Evolutionary conservation across 1,140 invertebrate species (phyloP).

Genomic region (Scaptomyza pallida): DNA sequence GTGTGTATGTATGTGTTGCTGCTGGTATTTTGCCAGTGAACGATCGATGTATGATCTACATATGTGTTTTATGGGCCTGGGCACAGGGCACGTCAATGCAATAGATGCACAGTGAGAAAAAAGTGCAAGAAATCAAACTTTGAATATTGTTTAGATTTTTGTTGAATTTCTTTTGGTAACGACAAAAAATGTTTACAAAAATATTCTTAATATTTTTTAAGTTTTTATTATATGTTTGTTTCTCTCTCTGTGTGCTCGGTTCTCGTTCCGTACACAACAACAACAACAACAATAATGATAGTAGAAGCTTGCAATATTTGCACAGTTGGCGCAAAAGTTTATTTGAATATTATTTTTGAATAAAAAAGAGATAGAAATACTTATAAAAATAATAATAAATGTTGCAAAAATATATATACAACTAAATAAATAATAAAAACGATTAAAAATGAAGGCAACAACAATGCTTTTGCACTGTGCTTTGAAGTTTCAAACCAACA

Average conservation of each 20-base stretch:
- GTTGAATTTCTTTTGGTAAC: too few relatives aligned
- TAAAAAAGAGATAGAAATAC: conserved; percentile 29
- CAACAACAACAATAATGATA: conserved; percentile 16
- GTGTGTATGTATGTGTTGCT: conserved; percentile 1
- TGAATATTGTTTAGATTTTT: too few relatives aligned
- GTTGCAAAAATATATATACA: conserved; percentile 65
- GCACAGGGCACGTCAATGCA: neutral
- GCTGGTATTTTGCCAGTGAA: conserved; percentile 48
- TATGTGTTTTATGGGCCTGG: neutral
- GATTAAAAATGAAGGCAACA: conserved; percentile 28
- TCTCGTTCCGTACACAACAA: conserved; percentile 10
- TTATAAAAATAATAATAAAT: conserved; percentile 63
- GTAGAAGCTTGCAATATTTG: conserved; percentile 55
- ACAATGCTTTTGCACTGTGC: conserved; percentile 60
- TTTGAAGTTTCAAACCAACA: conserved; percentile 44
- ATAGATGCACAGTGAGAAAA: neutral
- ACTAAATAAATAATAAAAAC: conserved; percentile 31
- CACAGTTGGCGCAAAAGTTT: conserved; percentile 69
- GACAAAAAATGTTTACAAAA: neutral
- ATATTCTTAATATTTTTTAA: neutral
- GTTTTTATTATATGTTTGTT: neutral
- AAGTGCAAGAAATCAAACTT: too few relatives aligned
- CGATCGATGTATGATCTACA: conserved; percentile 26
- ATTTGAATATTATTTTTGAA: conserved; percentile 36
- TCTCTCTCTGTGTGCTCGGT: neutral